Evolutionary conservation across 2,113 vertebrate species (phyloP).

Genomic region (Eira barbara): DNA sequence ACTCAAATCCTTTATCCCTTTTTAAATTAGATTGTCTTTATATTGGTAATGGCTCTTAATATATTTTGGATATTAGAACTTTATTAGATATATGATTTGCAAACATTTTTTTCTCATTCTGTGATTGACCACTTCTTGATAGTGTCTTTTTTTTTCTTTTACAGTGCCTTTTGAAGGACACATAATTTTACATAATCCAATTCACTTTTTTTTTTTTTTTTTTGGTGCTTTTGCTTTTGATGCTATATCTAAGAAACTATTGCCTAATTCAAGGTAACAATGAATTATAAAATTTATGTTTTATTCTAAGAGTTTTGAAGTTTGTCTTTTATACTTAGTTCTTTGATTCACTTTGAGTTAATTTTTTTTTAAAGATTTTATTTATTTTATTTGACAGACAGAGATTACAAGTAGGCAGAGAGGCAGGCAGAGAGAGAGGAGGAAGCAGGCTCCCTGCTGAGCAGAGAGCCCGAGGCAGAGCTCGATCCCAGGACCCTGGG

Average conservation of each 20-base stretch:
- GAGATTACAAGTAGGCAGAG: too few relatives aligned
- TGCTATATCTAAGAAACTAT: not conserved
- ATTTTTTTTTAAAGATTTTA: not conserved
- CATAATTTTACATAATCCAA: not conserved
- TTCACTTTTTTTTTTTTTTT: not conserved
- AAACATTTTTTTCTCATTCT: not conserved
- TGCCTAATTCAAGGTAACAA: not conserved
- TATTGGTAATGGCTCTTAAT: not conserved
- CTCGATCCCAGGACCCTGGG: too few relatives aligned
- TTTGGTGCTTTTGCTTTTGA: not conserved
- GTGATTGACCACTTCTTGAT: not conserved
- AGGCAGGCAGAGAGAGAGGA: too few relatives aligned
- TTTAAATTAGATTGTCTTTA: not conserved
- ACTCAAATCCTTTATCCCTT: not conserved
- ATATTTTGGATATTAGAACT: not conserved
- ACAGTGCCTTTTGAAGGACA: not conserved
- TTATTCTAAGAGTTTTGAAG: not conserved
- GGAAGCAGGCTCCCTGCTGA: too few relatives aligned
- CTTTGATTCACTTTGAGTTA: not conserved
- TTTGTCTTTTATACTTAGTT: not conserved
- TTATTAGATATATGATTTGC: not conserved
- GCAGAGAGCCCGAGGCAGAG: too few relatives aligned
- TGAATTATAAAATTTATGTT: not conserved
- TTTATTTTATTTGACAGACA: too few relatives aligned
- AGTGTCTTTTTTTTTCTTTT: not conserved